These are phyloP conservation scores for Gulo gulo DNA, from an alignment of 2,113 vertebrate genomes.

Conservation along the genomic window DNA sequence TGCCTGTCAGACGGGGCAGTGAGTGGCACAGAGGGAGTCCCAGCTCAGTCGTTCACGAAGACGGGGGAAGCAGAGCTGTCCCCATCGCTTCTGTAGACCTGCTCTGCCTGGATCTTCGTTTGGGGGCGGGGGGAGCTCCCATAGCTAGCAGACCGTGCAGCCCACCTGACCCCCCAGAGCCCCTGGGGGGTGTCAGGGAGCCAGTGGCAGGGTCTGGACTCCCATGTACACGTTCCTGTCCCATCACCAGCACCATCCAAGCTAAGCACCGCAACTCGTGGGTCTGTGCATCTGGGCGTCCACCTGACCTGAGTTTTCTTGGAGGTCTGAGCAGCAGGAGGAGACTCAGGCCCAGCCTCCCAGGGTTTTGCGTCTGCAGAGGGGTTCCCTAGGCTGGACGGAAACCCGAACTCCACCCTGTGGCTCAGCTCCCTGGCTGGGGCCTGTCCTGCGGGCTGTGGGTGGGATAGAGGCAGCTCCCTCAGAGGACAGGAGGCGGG, in stretches of 20 bases:
- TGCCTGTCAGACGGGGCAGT: neutral
- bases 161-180: too few species aligned
- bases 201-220: neutral
- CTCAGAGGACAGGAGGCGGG: neutral
- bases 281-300: neutral
- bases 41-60: neutral
- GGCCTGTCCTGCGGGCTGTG: neutral
- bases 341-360: neutral
- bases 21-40: neutral
- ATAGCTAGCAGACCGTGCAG: neutral
- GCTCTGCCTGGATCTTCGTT: neutral
- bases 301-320: neutral
- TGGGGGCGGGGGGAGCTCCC: neutral
- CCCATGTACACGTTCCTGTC: neutral
- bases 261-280: neutral
- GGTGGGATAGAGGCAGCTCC: accelerated
- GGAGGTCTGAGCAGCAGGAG: neutral
- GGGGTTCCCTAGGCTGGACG: neutral
- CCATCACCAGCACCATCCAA: neutral
- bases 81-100: neutral
- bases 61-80: neutral
- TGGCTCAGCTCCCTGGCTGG: neutral
- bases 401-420: neutral
- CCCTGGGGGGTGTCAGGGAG: neutral
- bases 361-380: neutral